Conservation (phyloP, 2,797 vertebrate species). For the Heteromormyrus szaboi region DNA sequence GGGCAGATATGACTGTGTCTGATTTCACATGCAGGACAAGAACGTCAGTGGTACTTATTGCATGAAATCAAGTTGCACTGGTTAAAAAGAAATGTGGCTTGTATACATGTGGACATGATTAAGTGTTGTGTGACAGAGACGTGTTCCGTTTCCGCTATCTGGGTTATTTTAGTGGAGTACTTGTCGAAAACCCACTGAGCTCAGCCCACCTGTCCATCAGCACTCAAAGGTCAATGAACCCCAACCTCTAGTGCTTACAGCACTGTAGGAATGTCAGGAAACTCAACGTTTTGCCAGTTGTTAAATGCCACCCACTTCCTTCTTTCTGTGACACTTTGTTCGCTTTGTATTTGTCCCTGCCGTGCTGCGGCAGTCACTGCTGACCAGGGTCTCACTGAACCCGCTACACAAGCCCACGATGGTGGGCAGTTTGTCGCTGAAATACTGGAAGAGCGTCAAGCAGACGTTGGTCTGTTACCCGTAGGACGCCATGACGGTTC, state of each 20-base stretch:
- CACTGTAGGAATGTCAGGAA: constrained; percentile 14
- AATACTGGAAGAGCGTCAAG: background rate
- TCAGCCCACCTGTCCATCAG: background rate
- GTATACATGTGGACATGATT: background rate
- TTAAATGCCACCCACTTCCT: background rate
- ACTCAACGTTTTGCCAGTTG: background rate
- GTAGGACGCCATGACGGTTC: background rate
- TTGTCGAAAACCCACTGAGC: background rate
- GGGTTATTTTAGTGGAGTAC: background rate
- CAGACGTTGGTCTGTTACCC: background rate
- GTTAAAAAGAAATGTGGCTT: background rate
- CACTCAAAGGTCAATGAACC: background rate
- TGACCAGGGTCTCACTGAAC: background rate
- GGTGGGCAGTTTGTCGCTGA: background rate
- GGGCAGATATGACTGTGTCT: background rate
- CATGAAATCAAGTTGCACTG: background rate
- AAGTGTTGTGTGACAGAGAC: background rate
- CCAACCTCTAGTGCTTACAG: background rate
- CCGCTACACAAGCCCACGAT: background rate
- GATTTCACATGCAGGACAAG: background rate
- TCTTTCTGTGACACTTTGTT: background rate
- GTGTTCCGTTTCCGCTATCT: background rate
- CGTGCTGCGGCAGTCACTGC: background rate
- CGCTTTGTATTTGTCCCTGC: background rate
- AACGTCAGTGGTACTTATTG: background rate